Evolutionary conservation across 1,140 invertebrate species (phyloP).

Genomic region (Habropoda laboriosa): DNA sequence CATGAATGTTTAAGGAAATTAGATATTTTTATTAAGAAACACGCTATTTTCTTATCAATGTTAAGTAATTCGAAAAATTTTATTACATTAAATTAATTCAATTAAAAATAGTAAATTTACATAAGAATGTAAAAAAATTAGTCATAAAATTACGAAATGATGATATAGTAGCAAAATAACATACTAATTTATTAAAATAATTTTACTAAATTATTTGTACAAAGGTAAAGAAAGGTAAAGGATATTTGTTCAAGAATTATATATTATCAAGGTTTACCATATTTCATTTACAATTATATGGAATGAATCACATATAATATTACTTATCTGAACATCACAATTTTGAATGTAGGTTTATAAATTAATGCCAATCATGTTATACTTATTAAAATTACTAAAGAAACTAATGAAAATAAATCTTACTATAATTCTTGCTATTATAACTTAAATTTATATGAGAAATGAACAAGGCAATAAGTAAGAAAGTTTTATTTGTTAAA

Average conservation of each 20-base stretch:
- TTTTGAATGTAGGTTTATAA: not conserved
- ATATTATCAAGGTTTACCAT: constrained; percentile 23
- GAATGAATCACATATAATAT: not conserved
- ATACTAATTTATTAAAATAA: not conserved
- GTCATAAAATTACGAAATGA: no score
- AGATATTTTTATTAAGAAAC: no score
- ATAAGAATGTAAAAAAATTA: no score
- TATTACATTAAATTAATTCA: no score
- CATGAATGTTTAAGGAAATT: not conserved
- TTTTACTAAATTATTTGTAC: not conserved
- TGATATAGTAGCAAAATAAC: no score
- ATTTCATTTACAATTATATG: not conserved
- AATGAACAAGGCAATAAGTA: not conserved
- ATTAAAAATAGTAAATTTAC: no score
- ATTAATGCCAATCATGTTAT: not conserved
- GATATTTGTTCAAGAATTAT: not conserved
- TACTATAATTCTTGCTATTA: constrained; percentile 1
- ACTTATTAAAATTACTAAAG: not conserved
- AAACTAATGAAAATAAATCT: not conserved
- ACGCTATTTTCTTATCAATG: no score
- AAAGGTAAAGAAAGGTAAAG: not conserved
- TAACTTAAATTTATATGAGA: not conserved
- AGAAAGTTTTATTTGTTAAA: constrained; percentile 6
- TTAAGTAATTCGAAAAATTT: no score
- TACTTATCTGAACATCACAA: constrained; percentile 12